Percentiles rank a stretch among this genome's conserved stretches.
Evolutionary conservation across 2,113 vertebrate genomes (phyloP).

Genomic region (Globicephala melas): DNA sequence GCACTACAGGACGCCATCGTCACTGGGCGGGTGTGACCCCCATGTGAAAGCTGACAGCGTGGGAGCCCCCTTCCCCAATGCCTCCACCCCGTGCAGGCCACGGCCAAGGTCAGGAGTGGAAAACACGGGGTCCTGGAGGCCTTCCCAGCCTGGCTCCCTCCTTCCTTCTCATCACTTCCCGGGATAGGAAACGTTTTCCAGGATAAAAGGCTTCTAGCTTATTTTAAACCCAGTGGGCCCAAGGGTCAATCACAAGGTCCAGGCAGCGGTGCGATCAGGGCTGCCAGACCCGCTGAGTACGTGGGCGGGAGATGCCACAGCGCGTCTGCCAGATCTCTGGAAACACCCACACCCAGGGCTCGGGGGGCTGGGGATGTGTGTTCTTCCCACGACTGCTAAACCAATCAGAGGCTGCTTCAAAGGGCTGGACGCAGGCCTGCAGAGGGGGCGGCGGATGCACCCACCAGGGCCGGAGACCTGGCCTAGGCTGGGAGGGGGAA

Average conservation of each 20-base stretch:
- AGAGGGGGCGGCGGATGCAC: accelerated
- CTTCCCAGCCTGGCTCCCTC: neutral
- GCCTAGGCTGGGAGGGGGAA: neutral
- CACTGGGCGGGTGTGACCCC: neutral
- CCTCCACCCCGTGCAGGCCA: accelerated
- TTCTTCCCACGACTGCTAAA: neutral
- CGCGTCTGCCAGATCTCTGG: neutral
- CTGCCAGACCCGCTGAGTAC: neutral
- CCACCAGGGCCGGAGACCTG: no score
- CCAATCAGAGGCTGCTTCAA: neutral
- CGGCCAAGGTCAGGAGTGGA: accelerated
- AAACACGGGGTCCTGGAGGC: neutral
- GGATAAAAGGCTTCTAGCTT: neutral
- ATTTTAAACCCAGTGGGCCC: neutral
- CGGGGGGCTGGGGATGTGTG: accelerated
- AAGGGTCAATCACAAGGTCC: neutral
- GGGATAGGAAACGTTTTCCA: neutral
- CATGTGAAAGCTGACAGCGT: accelerated
- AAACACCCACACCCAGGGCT: neutral
- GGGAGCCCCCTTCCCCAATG: no score
- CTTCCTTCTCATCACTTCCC: neutral
- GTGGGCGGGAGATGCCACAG: neutral
- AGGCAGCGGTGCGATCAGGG: accelerated
- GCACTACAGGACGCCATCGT: accelerated
- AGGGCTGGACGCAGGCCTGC: neutral